A percentile compares a stretch with the other conserved stretches of the same genome.
phyloP scores from a whole-genome alignment of 2,113 vertebrate genomes.

The Tylochromis polylepis region DNA sequence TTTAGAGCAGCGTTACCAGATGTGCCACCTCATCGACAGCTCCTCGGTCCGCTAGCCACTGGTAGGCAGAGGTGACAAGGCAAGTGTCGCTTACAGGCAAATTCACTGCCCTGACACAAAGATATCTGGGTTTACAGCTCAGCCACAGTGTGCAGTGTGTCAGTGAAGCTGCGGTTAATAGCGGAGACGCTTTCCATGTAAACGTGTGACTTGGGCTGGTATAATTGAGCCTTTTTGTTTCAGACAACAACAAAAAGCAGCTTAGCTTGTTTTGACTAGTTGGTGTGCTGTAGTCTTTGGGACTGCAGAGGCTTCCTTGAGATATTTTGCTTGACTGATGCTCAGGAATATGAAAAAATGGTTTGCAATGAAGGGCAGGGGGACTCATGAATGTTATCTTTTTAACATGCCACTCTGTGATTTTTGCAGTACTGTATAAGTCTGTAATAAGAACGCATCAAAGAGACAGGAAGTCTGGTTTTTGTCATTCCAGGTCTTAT shows the following conservation, averaged over 20 bases:
- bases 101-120: background rate
- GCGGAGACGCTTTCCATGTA: background rate
- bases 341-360: background rate
- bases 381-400: background rate
- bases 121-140: background rate
- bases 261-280: background rate
- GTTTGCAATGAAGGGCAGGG: background rate
- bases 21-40: constrained; percentile 67
- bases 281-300: background rate
- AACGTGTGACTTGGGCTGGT: background rate
- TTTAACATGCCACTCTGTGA: background rate
- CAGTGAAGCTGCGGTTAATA: background rate
- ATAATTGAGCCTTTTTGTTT: background rate
- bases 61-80: background rate
- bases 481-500: background rate
- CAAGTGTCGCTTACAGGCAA: background rate
- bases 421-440: background rate
- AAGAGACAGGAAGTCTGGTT: background rate
- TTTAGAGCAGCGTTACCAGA: constrained; percentile 22
- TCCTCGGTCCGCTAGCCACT: background rate
- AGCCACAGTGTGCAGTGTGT: background rate
- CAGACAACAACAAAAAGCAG: background rate
- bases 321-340: background rate
- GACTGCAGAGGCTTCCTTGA: background rate
- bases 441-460: background rate